These are phyloP conservation scores for Euura lappo DNA, from an alignment of 1,140 invertebrate species.

Conservation along the genomic window DNA sequence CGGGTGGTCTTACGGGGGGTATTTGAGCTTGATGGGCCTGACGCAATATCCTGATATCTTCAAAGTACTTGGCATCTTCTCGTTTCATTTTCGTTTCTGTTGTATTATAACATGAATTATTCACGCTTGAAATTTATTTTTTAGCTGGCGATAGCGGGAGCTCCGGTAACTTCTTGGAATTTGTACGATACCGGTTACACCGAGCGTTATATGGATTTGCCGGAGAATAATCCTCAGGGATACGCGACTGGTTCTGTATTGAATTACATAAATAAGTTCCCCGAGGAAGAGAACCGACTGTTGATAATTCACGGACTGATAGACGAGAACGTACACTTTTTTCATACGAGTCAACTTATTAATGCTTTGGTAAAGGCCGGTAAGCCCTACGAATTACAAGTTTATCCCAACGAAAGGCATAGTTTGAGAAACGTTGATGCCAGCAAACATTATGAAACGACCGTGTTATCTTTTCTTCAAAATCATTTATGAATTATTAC, in stretches of 20 bases:
- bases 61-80: constrained; percentile 64
- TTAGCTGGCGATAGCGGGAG: constrained; percentile 88
- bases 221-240: constrained; percentile 78
- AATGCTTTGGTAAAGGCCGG: constrained; percentile 88
- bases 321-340: constrained; percentile 99
- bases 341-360: constrained; percentile 91
- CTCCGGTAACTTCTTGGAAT: constrained; percentile 96
- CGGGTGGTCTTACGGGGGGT: constrained; percentile 98
- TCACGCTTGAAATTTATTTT: constrained; percentile 26
- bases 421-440: constrained; percentile 91
- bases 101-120: constrained; percentile 16
- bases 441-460: constrained; percentile 96
- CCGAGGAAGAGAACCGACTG: constrained; percentile 90
- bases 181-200: constrained; percentile 96
- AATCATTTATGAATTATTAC: constrained; percentile 74
- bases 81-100: constrained; percentile 8
- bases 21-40: constrained; percentile 85
- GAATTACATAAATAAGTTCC: constrained; percentile 83
- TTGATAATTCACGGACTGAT: constrained; percentile 98
- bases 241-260: constrained; percentile 82
- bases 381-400: constrained; percentile 89
- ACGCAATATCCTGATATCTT: constrained; percentile 84
- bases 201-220: constrained; percentile 95
- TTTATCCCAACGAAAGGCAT: constrained; percentile 95
- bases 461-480: constrained; percentile 89